phyloP scores from a whole-genome alignment of 2,888 invertebrate species.

The Platypus cylindrus region DNA sequence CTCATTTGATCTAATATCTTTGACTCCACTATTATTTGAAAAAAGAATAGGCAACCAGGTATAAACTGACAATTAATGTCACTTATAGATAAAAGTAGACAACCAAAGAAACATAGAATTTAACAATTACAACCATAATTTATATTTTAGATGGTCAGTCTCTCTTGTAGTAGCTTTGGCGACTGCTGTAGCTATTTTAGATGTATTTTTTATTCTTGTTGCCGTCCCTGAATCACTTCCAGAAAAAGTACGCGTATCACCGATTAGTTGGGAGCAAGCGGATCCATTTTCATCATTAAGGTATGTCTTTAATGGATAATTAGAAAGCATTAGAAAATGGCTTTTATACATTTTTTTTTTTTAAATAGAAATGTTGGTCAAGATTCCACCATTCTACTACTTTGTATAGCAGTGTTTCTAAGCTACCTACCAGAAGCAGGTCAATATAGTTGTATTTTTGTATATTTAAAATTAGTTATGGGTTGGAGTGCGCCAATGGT shows the following conservation, averaged over 20 bases:
- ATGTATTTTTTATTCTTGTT: conserved; percentile 95
- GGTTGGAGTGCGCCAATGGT: conserved; percentile 92
- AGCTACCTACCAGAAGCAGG: conserved; percentile 97
- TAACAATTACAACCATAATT: too few species aligned
- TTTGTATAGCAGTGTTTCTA: conserved; percentile 93
- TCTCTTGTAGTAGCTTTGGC: conserved; percentile 87
- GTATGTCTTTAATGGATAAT: conserved; percentile 2
- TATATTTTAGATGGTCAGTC: conserved; percentile 46
- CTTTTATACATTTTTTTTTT: too few species aligned
- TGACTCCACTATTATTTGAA: too few species aligned
- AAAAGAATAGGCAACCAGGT: too few species aligned
- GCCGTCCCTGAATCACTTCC: conserved; percentile 97
- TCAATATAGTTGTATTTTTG: conserved; percentile 99
- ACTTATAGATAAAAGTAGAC: too few species aligned
- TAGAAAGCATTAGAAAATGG: background rate
- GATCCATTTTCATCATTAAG: conserved; percentile 89
- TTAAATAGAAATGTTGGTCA: conserved; percentile 83
- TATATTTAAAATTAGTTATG: conserved; percentile 93
- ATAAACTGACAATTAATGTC: too few species aligned
- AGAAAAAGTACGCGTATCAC: conserved; percentile 68
- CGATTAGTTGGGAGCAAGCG: conserved; percentile 94
- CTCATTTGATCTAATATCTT: too few species aligned
- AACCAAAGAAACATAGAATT: too few species aligned
- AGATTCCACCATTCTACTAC: conserved; percentile 89
- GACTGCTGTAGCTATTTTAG: conserved; percentile 88